Conservation (phyloP, 92 coral and sea anemone genomes). For the Umimayanthus chanpuru region DNA sequence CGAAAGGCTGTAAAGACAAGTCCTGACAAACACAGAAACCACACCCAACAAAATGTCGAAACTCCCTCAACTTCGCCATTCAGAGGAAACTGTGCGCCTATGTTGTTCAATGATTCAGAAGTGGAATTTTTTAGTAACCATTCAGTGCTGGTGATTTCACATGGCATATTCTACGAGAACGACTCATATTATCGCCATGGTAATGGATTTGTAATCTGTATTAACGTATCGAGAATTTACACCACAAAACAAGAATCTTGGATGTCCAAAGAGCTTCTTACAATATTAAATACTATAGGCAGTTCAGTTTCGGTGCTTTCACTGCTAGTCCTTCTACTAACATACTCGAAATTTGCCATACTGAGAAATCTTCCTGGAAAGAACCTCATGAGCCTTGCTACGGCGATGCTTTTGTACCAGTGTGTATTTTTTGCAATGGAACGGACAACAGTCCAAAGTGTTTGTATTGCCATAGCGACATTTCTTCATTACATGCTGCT, state of each 20-base stretch:
- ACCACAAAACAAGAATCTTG: not conserved
- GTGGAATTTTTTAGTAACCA: not conserved
- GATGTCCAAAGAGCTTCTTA: not conserved
- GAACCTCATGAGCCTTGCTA: constrained; percentile 7
- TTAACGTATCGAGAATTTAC: not conserved
- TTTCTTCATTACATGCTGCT: not conserved
- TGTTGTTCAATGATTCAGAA: not conserved
- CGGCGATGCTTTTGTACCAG: constrained; percentile 6
- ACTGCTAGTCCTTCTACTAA: constrained; percentile 2
- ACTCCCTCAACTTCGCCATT: not conserved
- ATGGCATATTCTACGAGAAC: not conserved
- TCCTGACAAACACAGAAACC: not conserved
- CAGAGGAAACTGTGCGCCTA: not conserved
- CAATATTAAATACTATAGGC: not conserved
- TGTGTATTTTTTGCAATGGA: not conserved
- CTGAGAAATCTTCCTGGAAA: constrained; percentile 13
- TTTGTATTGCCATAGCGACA: not conserved
- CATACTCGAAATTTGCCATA: not conserved
- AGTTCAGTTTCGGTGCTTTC: not conserved
- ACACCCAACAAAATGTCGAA: not conserved
- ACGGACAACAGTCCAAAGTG: not conserved
- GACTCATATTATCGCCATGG: not conserved
- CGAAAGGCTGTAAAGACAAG: not conserved
- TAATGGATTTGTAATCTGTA: not conserved
- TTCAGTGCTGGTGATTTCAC: not conserved